A percentile compares a stretch with the other conserved stretches of the same genome.
Evolutionary conservation across 1,140 invertebrate genomes (phyloP).

Genomic region (Tyrophagus putrescentiae): DNA sequence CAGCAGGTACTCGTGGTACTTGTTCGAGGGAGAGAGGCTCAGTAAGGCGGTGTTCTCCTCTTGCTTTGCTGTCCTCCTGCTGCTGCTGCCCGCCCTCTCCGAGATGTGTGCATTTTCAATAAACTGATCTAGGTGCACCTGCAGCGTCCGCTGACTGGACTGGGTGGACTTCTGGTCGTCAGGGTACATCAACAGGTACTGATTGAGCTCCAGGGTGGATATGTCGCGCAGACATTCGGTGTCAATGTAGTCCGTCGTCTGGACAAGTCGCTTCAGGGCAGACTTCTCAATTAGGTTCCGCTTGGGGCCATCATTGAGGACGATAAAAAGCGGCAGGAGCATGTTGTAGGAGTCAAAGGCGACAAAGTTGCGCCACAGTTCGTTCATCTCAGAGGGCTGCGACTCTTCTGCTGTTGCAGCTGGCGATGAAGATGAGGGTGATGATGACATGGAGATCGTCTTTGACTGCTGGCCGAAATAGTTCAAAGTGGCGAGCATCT

Average conservation of each 20-base stretch:
- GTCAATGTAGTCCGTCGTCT: background rate
- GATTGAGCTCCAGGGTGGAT: background rate
- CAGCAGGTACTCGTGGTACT: background rate
- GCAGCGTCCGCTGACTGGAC: background rate
- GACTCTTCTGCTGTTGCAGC: too few species aligned
- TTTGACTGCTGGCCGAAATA: background rate
- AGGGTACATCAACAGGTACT: constrained; percentile 4
- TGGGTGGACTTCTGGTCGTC: too few species aligned
- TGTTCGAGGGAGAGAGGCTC: background rate
- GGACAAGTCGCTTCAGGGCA: background rate
- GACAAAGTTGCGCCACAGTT: constrained; percentile 2
- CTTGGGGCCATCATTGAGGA: background rate
- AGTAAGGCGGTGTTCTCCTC: background rate
- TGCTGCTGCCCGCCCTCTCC: too few species aligned
- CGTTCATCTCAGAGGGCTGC: background rate
- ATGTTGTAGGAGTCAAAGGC: constrained; percentile 5
- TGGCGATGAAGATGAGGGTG: too few species aligned
- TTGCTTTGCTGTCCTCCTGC: background rate
- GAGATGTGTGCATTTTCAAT: constrained; percentile 5
- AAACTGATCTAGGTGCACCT: background rate
- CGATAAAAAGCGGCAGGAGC: constrained; percentile 9
- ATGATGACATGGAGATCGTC: background rate
- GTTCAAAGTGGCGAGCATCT: background rate
- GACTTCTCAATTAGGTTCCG: background rate
- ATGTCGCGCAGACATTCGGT: constrained; percentile 9